phyloP scores from a whole-genome alignment of 2,888 invertebrate genomes.

The Gymnosoma rotundatum region DNA sequence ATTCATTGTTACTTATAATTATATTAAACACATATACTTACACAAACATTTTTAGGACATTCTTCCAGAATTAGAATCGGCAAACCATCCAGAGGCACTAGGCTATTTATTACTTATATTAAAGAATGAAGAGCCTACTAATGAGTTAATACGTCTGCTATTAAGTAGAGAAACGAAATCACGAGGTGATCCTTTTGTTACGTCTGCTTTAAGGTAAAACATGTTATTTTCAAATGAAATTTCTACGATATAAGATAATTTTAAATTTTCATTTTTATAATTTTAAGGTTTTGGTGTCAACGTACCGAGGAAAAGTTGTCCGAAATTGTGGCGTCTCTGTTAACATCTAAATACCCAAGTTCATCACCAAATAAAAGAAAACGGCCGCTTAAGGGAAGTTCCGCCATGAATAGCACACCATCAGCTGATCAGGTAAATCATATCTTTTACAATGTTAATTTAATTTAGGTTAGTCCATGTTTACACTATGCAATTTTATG shows the following conservation, averaged over 20 bases:
- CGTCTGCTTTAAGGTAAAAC: conserved; percentile 90
- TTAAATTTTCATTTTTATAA: not conserved
- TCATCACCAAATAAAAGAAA: conserved; percentile 96
- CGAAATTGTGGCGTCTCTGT: conserved; percentile 89
- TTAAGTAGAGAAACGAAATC: conserved; percentile 89
- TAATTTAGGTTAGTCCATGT: no score
- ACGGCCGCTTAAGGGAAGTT: conserved; percentile 89
- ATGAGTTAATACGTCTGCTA: conserved; percentile 92
- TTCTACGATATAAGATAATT: not conserved
- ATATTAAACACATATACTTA: not conserved
- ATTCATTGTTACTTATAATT: not conserved
- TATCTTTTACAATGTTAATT: not conserved
- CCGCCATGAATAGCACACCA: conserved; percentile 87
- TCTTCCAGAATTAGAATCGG: conserved; percentile 89
- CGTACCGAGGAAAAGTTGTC: conserved; percentile 94
- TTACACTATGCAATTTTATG: no score
- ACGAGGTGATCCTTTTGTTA: conserved; percentile 92
- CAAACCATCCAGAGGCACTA: conserved; percentile 95
- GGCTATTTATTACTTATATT: conserved; percentile 94
- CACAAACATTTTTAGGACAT: conserved; percentile 79
- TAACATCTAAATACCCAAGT: conserved; percentile 92
- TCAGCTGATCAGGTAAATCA: conserved; percentile 88
- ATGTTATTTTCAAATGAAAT: not conserved
- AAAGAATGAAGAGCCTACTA: conserved; percentile 94
- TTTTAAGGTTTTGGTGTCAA: conserved; percentile 91